phyloP scores from a whole-genome alignment of 1,140 invertebrate genomes.

The Spodoptera litura region DNA sequence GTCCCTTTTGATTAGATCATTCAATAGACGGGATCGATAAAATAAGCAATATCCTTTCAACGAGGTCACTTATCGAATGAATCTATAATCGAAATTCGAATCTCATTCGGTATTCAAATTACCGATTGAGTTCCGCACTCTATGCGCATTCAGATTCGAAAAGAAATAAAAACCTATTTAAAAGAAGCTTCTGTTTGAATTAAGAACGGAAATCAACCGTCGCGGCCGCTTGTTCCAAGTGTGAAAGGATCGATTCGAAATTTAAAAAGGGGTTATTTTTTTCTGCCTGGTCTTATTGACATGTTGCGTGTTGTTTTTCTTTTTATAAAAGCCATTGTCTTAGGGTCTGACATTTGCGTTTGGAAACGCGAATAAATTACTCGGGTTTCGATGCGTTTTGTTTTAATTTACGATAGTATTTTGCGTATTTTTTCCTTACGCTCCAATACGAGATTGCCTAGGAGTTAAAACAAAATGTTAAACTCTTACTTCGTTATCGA shows the following conservation, averaged over 20 bases:
- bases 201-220: conserved; percentile 84
- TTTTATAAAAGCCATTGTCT: conserved; percentile 60
- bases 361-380: conserved; percentile 49
- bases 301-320: conserved; percentile 72
- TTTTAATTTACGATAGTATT: conserved; percentile 36
- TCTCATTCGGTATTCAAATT: conserved; percentile 73
- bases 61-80: conserved; percentile 84
- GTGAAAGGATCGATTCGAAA: conserved; percentile 83
- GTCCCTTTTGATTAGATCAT: conserved; percentile 71
- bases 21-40: conserved; percentile 75
- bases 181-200: conserved; percentile 81
- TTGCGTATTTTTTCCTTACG: conserved; percentile 3
- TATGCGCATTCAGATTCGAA: conserved; percentile 68
- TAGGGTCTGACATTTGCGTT: conserved; percentile 52
- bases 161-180: conserved; percentile 65
- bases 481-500: too few species aligned
- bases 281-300: conserved; percentile 73
- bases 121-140: conserved; percentile 75
- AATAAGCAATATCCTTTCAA: conserved; percentile 84
- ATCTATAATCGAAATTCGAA: conserved; percentile 83
- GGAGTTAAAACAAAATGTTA: neutral
- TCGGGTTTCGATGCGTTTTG: conserved; percentile 40
- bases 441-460: neutral
- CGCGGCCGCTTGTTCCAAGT: conserved; percentile 81
- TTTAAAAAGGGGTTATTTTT: conserved; percentile 73